Evolutionary conservation across 2,888 invertebrate species (phyloP).

Genomic region (Antheraea assamensis): DNA sequence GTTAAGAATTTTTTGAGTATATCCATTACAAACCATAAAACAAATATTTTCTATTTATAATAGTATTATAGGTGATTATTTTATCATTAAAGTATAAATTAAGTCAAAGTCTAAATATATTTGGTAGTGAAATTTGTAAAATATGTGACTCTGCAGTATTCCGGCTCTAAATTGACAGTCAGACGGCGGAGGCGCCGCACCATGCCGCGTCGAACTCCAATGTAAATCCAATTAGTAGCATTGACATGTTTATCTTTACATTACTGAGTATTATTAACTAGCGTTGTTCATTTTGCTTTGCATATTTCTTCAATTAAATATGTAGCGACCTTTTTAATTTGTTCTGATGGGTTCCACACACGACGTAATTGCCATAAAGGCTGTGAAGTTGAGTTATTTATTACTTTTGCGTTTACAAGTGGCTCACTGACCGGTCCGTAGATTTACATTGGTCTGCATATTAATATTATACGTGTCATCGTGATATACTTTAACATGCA

Average conservation of each 20-base stretch:
- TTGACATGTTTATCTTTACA: slow-evolving; percentile 42
- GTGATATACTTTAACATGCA: neutral
- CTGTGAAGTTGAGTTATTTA: slow-evolving; percentile 11
- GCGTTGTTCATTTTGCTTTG: slow-evolving; percentile 41
- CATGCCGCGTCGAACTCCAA: slow-evolving; percentile 16
- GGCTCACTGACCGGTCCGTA: neutral
- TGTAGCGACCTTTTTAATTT: slow-evolving; percentile 10
- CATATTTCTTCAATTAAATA: slow-evolving; percentile 23
- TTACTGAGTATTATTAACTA: slow-evolving; percentile 39
- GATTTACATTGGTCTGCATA: neutral
- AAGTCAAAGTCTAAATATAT: neutral
- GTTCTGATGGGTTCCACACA: slow-evolving; percentile 2
- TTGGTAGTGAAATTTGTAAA: neutral
- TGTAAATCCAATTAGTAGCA: slow-evolving; percentile 44
- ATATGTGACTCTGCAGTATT: neutral
- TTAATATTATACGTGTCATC: neutral
- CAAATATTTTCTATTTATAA: neutral
- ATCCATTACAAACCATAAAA: neutral
- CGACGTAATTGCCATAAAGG: neutral
- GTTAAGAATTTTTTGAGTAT: too few relatives aligned
- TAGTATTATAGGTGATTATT: neutral
- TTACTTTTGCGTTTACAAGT: neutral
- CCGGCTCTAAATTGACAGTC: slow-evolving; percentile 17
- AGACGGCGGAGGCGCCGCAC: slow-evolving; percentile 18
- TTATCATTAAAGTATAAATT: neutral